Evolutionary conservation across 1,140 invertebrate species (phyloP), one percentile per base, ranked within the genome.

Genomic region (Drosophila parvula): DNA sequence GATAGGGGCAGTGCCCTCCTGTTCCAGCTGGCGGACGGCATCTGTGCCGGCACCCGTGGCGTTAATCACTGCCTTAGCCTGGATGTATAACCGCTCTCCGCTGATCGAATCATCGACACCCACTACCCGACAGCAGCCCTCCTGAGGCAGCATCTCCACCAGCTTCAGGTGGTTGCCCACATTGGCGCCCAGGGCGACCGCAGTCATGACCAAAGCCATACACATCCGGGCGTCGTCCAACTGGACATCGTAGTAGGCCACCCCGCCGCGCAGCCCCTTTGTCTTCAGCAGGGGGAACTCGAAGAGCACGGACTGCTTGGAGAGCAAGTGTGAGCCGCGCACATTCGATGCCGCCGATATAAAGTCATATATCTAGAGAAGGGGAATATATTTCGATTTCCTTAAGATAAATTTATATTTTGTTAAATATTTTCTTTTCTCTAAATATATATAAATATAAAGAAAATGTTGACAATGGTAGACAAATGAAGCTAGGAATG

Each of bases 201-300:
- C 84, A 3, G 84, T 78, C 50, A 88, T 48, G 0, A 65, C 63
- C 28, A 88, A n/a, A 0, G 84, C 65, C 5, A 88, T n/a, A 16
- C 84, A 88, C 84, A 88, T 78, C 8, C 84, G 80, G 6, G 78
- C 80, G 28, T 88, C 84, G 30, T 88, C 84, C 38, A 80, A 4
- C 48, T 88, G 84, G 3, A 63, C 68, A 8, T 89, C 84, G 44
- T 89, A 88, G 78, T 89, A 88, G 32, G 84, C 84, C 12, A 88
- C 18, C 0, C 77, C 75, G 10, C 84, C 84, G 4, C 71, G 36
- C 14, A 88, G 59, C 0, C 69, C 77, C 0, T 88, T 30, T 2
- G 40, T 28, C 0, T 76, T 71, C 5, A 88, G 55, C 5, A 89
- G 38, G 5, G 84, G 84, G 12, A 89, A 84, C 61, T 89, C 74